Evolutionary conservation across 30 jellyfish, hydroid and myxozoan species (phyloP).

Genomic region (Mastigias papua): DNA sequence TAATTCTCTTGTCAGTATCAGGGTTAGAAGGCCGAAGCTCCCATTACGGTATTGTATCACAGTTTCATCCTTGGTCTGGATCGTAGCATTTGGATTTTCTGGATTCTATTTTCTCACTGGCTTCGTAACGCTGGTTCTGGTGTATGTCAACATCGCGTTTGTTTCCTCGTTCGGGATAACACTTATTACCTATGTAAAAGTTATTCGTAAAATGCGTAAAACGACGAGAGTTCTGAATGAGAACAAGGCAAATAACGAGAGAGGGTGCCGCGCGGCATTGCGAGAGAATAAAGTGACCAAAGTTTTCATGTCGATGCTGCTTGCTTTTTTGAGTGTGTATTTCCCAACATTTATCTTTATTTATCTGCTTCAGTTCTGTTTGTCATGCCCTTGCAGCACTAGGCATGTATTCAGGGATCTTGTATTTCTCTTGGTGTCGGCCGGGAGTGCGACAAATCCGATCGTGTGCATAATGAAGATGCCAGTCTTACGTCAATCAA

Average conservation of each 20-base stretch:
- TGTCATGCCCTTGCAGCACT: constrained; percentile 77
- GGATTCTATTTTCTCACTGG: constrained; percentile 75
- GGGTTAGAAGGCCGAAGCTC: constrained; percentile 61
- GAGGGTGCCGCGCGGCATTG: background rate
- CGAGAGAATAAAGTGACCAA: constrained; percentile 75
- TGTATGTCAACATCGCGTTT: constrained; percentile 82
- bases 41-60: constrained; percentile 43
- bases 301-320: constrained; percentile 69
- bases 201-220: constrained; percentile 41
- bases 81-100: constrained; percentile 71
- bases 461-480: constrained; percentile 87
- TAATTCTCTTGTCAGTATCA: constrained; percentile 66
- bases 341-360: constrained; percentile 77
- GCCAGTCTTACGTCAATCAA: constrained; percentile 80
- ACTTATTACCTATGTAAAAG: constrained; percentile 70
- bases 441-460: constrained; percentile 91
- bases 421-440: constrained; percentile 69
- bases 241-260: constrained; percentile 1
- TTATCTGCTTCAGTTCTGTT: constrained; percentile 86
- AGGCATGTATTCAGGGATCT: constrained; percentile 92
- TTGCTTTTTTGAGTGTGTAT: constrained; percentile 65
- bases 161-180: constrained; percentile 69
- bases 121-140: constrained; percentile 68
- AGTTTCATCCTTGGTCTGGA: constrained; percentile 76
- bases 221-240: background rate